Evolutionary conservation across 2,113 vertebrate genomes (phyloP), one percentile per base, ranked within the genome.

Genomic region (Lampris megalopsis): DNA sequence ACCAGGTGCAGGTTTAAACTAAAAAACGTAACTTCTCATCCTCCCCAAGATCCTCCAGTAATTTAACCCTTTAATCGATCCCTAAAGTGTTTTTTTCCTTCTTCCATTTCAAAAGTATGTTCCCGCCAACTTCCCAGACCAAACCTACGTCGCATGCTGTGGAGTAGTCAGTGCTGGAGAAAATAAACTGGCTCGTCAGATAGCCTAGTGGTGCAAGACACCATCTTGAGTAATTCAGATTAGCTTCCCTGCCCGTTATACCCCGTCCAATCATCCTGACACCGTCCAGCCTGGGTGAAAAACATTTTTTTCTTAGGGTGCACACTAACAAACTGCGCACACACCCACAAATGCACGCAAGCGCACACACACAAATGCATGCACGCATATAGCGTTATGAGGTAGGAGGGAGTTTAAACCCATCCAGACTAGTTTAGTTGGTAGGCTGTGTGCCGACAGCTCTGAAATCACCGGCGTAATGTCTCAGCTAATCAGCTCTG

Each of bases 381-480:
- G 50, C 63, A 59, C 9, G 5, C 1, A 59, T 0, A 50, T 1
- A 40, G 8, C 54, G 45, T 61, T 77, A 71, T 72, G 9, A 54
- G 50, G 59, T 66, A 66, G 43, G 9, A 54, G 50, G 59, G 65
- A 66, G 43, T 52, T 62, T 70, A 43, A 79, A 75, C 24, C 11
- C 37, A 54, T 72, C 66, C 60, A n/a, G 49, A 68, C 78, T 56
- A 13, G 36, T 86, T 74, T 50, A 47, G 35, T 61, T 50, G 74
- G 70, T 0, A 45, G 43, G 7, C 43, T 45, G 7, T 5, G 7
- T 45, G 43, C 60, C 52, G 43, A 64, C 71, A 62, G 61, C 45
- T 49, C 35, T 37, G 63, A 73, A 83, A 71, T 79, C 75, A 74
- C 68, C 63, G 43, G 63, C 77, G 76, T 67, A 68, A 76, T 63